These are phyloP conservation scores for Amblyopsis rosae DNA, from an alignment of 2,113 vertebrate genomes.

Conservation along the genomic window DNA sequence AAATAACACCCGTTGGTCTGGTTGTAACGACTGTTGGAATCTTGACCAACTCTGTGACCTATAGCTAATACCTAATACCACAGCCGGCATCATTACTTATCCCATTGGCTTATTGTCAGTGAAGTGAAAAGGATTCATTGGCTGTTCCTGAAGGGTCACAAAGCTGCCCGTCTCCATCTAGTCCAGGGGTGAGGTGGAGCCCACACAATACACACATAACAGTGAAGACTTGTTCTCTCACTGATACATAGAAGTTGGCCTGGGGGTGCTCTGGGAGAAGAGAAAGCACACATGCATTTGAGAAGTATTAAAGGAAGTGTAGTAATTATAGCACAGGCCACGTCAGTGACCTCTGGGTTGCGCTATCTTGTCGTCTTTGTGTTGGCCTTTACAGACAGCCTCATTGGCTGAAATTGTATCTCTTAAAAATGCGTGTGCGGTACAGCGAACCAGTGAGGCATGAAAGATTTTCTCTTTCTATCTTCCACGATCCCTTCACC, in stretches of 20 bases:
- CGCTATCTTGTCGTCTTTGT: slow-evolving; percentile 97
- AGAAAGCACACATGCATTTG: slow-evolving; percentile 48
- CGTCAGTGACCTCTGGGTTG: slow-evolving; percentile 92
- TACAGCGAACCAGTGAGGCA: slow-evolving; percentile 92
- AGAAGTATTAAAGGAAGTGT: slow-evolving; percentile 89
- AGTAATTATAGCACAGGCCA: slow-evolving; percentile 91
- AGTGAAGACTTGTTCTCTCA: slow-evolving; percentile 52
- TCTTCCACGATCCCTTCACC: slow-evolving; percentile 44
- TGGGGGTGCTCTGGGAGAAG: slow-evolving; percentile 29
- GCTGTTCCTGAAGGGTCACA: slow-evolving; percentile 29
- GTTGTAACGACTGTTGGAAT: slow-evolving; percentile 18
- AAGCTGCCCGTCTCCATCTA: slow-evolving; percentile 22
- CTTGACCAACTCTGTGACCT: slow-evolving; percentile 18
- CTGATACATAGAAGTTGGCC: slow-evolving; percentile 52
- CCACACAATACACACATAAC: slow-evolving; percentile 39
- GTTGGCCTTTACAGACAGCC: slow-evolving; percentile 72
- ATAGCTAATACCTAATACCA: slow-evolving; percentile 53
- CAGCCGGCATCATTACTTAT: slow-evolving; percentile 44
- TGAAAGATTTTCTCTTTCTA: slow-evolving; percentile 78
- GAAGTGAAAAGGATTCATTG: slow-evolving; percentile 46
- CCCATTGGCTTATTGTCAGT: slow-evolving; percentile 42
- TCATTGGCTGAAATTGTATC: slow-evolving; percentile 88
- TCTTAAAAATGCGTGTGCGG: slow-evolving; percentile 79
- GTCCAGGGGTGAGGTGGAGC: slow-evolving; percentile 24
- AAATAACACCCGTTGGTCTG: too few relatives aligned